Conservation (phyloP, 2,797 vertebrate species). For the Setipinna tenuifilis region DNA sequence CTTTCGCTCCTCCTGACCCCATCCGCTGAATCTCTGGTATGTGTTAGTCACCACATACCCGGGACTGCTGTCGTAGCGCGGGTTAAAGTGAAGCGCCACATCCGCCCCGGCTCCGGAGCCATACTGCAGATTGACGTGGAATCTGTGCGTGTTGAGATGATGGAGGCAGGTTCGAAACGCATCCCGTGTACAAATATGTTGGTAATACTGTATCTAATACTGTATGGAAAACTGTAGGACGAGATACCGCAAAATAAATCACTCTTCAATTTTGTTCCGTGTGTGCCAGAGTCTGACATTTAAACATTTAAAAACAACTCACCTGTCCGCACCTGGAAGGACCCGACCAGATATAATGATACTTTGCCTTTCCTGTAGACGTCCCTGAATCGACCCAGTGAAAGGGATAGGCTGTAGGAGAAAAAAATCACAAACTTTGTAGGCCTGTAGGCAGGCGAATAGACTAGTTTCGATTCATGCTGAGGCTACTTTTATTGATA, state of each 20-base stretch:
- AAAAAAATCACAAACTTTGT: background rate
- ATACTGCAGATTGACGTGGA: constrained; percentile 73
- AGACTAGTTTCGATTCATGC: background rate
- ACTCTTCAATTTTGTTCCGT: background rate
- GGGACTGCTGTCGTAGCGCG: constrained; percentile 63
- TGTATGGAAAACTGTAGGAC: background rate
- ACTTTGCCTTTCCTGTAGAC: constrained; percentile 54
- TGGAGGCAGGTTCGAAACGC: background rate
- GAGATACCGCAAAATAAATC: no score
- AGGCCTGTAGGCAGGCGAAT: background rate
- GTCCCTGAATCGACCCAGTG: constrained; percentile 64
- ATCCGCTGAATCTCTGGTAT: constrained; percentile 46
- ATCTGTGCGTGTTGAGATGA: constrained; percentile 58
- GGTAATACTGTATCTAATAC: background rate
- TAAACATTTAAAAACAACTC: background rate
- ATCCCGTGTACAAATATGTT: background rate
- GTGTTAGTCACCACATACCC: constrained; percentile 70
- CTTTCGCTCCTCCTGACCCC: constrained; percentile 72
- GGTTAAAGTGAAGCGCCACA: constrained; percentile 77
- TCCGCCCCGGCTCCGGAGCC: constrained; percentile 60
- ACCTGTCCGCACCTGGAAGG: constrained; percentile 63
- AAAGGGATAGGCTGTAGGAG: constrained; percentile 67
- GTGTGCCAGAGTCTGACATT: background rate
- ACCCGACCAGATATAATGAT: constrained; percentile 66
- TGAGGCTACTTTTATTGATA: no score